Evolutionary conservation across 2,888 invertebrate genomes (phyloP), one percentile per base, ranked within the genome.

Genomic region (Agrotis clavis): DNA sequence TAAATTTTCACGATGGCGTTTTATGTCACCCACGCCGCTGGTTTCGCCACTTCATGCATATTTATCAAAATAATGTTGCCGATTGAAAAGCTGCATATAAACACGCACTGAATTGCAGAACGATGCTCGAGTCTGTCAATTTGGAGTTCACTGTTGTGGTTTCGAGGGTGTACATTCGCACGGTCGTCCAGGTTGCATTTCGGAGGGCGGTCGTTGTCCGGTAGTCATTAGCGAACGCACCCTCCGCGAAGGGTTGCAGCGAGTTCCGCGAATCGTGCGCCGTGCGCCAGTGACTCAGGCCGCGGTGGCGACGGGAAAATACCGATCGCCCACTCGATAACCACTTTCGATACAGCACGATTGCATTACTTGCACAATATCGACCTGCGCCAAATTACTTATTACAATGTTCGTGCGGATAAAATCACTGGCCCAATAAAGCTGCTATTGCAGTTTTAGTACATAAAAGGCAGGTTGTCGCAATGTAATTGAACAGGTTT

Each of bases 51-150:
- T 95, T 95, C 95, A 96, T 96, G 94, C 95, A 96, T 96, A 96
- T 96, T 96, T 95, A 96, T 96, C 95, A 95, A 95, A 96, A 96
- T 95, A 95, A 95, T 95, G 94, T 92, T 91, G 93, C 92, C 95
- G 95, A 96, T 96, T 96, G 95, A 95, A 95, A 95, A 94, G 94
- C 93, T 95, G 95, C 95, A 95, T 95, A 95, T 92, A 94, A 94
- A 95, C 96, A 95, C 94, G 94, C 94, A 95, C 91, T 87, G 91
- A 92, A 93, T 91, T 91, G 93, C 92, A 91, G 91, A 90, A 91
- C 89, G 89, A 88, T 77, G 78, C 79, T 85, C 85, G 83, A 86
- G 89, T 89, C 88, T 85, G 87, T 88, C 86, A 91, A 94, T 92
- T 93, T 95, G 88, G 89, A 91, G 89, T 94, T 92, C 90, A 94